phyloP scores from a whole-genome alignment of 2,113 vertebrate species.

The Ceyx margarethae region DNA sequence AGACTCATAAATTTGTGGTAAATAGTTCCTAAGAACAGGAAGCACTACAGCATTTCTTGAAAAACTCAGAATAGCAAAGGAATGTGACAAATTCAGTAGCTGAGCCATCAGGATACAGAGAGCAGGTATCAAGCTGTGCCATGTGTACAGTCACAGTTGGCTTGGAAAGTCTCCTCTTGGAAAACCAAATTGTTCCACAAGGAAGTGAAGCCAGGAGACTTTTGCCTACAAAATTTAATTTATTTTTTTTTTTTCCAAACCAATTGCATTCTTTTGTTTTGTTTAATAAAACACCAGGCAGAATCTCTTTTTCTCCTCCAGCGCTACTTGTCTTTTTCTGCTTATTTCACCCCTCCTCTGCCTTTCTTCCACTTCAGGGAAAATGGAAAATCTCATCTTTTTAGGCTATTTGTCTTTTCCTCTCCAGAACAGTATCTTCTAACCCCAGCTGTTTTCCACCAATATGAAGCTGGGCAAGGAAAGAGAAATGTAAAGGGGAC shows the following conservation, averaged over 20 bases:
- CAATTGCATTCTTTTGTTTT: constrained; percentile 41
- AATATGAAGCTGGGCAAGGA: background rate
- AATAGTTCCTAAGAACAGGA: constrained; percentile 49
- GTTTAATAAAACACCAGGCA: constrained; percentile 61
- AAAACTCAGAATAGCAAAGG: constrained; percentile 44
- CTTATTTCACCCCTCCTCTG: constrained; percentile 1
- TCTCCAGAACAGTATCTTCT: background rate
- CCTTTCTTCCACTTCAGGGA: background rate
- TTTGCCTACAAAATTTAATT: constrained; percentile 54
- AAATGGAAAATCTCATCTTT: constrained; percentile 24
- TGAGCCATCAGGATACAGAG: constrained; percentile 63
- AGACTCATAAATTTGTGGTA: constrained; percentile 47
- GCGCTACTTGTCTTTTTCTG: constrained; percentile 34
- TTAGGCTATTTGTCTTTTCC: constrained; percentile 40
- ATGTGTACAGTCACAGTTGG: constrained; percentile 66
- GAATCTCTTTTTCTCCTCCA: constrained; percentile 31
- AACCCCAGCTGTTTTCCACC: background rate
- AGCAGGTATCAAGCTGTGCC: constrained; percentile 67
- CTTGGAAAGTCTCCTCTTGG: constrained; percentile 56
- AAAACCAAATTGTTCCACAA: constrained; percentile 59
- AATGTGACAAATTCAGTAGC: constrained; percentile 67
- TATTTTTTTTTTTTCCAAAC: constrained; percentile 3
- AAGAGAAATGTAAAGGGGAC: background rate
- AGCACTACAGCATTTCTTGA: constrained; percentile 36
- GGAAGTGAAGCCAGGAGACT: constrained; percentile 35